These are phyloP conservation scores for Xenopus petersii DNA, from an alignment of 2,797 vertebrate genomes.

Conservation along the genomic window DNA sequence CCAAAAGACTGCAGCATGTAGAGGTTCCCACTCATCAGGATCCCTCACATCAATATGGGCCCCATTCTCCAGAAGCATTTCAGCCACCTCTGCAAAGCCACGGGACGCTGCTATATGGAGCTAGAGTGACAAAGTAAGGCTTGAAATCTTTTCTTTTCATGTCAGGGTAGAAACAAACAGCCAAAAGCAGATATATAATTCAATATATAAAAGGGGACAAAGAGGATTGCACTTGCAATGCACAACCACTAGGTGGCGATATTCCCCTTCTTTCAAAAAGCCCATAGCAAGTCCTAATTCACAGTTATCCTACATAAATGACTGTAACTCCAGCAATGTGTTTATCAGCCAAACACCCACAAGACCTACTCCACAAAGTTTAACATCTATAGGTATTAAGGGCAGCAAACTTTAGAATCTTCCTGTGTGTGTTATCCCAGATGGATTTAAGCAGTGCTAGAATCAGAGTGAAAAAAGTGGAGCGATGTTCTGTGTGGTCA, in stretches of 20 bases:
- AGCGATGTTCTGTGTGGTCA: too few species aligned
- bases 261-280: background rate
- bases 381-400: too few species aligned
- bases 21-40: conserved; percentile 91
- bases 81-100: conserved; percentile 87
- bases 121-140: conserved; percentile 46
- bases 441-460: too few species aligned
- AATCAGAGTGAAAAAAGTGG: too few species aligned
- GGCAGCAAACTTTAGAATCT: too few species aligned
- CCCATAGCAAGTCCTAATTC: too few species aligned
- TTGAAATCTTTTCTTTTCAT: background rate
- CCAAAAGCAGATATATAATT: background rate
- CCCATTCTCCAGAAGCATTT: conserved; percentile 88
- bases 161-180: background rate
- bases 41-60: conserved; percentile 84
- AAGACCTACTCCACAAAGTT: too few species aligned
- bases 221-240: background rate
- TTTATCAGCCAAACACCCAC: too few species aligned
- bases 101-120: conserved; percentile 91
- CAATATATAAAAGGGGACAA: background rate
- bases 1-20: conserved; percentile 96
- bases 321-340: too few species aligned
- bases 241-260: conserved; percentile 7
- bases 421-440: too few species aligned
- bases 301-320: too few species aligned